Conservation (phyloP, 2,888 invertebrate species). For the Chrysotoxum bicinctum region DNA sequence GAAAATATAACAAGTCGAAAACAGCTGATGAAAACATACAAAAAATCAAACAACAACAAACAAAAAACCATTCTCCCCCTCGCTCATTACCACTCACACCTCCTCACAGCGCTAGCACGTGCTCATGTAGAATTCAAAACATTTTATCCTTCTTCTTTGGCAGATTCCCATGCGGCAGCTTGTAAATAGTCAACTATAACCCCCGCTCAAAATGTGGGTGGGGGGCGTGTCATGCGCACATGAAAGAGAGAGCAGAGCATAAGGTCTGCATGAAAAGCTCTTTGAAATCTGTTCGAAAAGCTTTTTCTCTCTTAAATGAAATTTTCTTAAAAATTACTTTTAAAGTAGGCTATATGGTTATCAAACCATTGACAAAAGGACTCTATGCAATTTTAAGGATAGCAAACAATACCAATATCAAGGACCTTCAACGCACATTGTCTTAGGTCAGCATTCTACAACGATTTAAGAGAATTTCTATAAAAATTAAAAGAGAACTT, state of each 20-base stretch:
- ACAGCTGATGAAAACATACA: slow-evolving; percentile 54
- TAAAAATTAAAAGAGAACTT: slow-evolving; percentile 31
- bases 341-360: slow-evolving; percentile 24
- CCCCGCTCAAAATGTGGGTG: not conserved
- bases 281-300: not conserved
- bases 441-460: slow-evolving; percentile 62
- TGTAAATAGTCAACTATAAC: slow-evolving; percentile 34
- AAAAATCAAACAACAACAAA: slow-evolving; percentile 13
- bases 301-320: slow-evolving; percentile 32
- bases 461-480: not conserved
- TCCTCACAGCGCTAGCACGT: slow-evolving; percentile 44
- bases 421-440: slow-evolving; percentile 40
- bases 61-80: not conserved
- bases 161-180: slow-evolving; percentile 49
- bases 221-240: slow-evolving; percentile 34
- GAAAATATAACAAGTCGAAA: slow-evolving; percentile 3
- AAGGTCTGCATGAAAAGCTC: slow-evolving; percentile 15
- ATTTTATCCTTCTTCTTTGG: slow-evolving; percentile 23
- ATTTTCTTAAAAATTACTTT: not conserved
- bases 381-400: not conserved
- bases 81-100: slow-evolving; percentile 11
- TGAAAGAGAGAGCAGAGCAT: slow-evolving; percentile 1
- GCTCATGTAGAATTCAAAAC: slow-evolving; percentile 70
- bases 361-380: not conserved
- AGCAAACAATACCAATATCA: not conserved